These are phyloP conservation scores for Steinernema feltiae DNA, from an alignment of 1,140 invertebrate species.

Conservation along the genomic window DNA sequence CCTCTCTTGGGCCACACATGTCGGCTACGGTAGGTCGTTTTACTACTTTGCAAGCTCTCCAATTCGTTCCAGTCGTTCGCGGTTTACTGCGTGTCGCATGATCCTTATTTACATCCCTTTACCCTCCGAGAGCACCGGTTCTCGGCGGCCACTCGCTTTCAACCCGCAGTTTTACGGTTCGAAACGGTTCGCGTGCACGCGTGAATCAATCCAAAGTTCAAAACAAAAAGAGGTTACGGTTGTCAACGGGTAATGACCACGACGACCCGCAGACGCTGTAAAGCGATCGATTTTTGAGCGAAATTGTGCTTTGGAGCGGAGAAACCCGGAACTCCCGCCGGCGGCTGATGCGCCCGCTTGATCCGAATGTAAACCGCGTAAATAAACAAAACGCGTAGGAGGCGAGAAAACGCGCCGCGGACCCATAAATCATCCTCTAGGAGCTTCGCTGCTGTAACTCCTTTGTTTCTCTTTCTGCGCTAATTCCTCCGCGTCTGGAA, in stretches of 20 bases:
- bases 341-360: no score
- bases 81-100: not conserved
- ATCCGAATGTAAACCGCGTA: no score
- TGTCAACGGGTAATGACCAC: not conserved
- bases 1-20: not conserved
- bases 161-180: not conserved
- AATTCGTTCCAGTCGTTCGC: not conserved
- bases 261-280: no score
- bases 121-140: not conserved
- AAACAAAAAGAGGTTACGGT: not conserved
- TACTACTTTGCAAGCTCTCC: no score
- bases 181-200: not conserved
- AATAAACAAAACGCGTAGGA: no score
- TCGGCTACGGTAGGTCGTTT: constrained; percentile 8
- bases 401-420: no score
- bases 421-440: not conserved
- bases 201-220: not conserved
- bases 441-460: not conserved
- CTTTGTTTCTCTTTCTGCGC: not conserved
- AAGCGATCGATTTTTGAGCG: no score
- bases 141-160: not conserved
- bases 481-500: not conserved
- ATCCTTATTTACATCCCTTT: not conserved
- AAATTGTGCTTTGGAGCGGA: no score
- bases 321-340: no score